phyloP scores from a whole-genome alignment of 1,140 invertebrate genomes.

The Tribolium madens region DNA sequence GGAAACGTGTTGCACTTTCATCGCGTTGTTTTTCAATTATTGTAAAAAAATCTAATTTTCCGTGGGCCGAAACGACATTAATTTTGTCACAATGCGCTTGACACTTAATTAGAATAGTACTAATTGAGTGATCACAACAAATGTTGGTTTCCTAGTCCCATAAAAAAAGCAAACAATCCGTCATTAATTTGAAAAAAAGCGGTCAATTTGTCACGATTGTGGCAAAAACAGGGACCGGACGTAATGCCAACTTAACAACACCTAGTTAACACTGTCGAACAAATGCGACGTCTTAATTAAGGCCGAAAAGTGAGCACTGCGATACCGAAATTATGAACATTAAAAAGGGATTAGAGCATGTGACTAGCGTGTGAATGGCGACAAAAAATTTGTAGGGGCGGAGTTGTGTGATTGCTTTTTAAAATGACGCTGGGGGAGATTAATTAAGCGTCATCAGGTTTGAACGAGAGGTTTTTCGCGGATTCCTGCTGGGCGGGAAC shows the following conservation, averaged over 20 bases:
- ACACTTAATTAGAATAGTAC: constrained; percentile 15
- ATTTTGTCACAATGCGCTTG: neutral
- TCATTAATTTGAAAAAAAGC: constrained; percentile 30
- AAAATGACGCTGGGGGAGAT: constrained; percentile 23
- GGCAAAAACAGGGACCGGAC: constrained; percentile 19
- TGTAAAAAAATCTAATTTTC: constrained; percentile 10
- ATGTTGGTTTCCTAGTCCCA: neutral
- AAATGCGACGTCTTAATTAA: constrained; percentile 37
- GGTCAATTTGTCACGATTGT: constrained; percentile 26
- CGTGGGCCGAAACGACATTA: neutral
- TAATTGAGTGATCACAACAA: constrained; percentile 16
- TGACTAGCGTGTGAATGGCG: constrained; percentile 33
- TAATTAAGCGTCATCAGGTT: constrained; percentile 20
- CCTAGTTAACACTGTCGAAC: constrained; percentile 31
- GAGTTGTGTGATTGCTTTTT: constrained; percentile 24
- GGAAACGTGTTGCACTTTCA: constrained; percentile 13
- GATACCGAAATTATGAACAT: constrained; percentile 28
- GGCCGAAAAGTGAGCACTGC: neutral
- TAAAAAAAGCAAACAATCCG: constrained; percentile 13
- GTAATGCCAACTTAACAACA: constrained; percentile 36
- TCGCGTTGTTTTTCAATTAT: neutral
- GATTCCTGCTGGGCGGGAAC: neutral
- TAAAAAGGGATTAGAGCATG: constrained; percentile 34
- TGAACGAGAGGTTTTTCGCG: neutral
- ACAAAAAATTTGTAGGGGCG: constrained; percentile 17